Percentiles rank a stretch among this genome's conserved stretches.
Evolutionary conservation across 2,113 vertebrate species (phyloP).

Genomic region (Semicossyphus pulcher): DNA sequence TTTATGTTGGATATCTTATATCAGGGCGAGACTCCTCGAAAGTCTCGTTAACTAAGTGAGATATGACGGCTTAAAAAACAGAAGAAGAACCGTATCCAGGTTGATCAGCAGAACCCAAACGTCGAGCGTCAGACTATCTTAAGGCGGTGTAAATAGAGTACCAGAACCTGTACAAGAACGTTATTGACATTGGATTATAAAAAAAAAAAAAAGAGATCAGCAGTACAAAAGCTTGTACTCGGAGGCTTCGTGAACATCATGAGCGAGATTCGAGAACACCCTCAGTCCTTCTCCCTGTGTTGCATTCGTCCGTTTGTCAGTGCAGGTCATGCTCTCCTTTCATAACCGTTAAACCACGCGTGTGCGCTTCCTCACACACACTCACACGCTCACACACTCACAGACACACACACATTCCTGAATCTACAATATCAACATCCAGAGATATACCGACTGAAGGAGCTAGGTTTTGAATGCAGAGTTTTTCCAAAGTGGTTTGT

Average conservation of each 20-base stretch:
- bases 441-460: slow-evolving; percentile 13
- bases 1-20: background rate
- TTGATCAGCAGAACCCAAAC: slow-evolving; percentile 27
- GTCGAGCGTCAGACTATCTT: slow-evolving; percentile 47
- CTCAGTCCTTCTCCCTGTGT: background rate
- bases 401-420: slow-evolving; percentile 30
- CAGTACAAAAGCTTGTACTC: slow-evolving; percentile 63
- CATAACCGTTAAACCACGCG: slow-evolving; percentile 1
- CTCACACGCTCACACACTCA: slow-evolving; percentile 8
- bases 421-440: slow-evolving; percentile 53
- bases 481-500: slow-evolving; percentile 93
- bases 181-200: slow-evolving; percentile 46
- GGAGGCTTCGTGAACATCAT: slow-evolving; percentile 51
- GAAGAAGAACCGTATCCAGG: slow-evolving; percentile 1
- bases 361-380: background rate
- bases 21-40: background rate
- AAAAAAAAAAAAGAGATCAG: slow-evolving; percentile 26
- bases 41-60: background rate
- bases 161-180: slow-evolving; percentile 68
- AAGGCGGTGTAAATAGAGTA: slow-evolving; percentile 76
- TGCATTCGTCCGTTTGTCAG: slow-evolving; percentile 41
- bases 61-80: slow-evolving; percentile 15
- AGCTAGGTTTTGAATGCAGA: slow-evolving; percentile 75
- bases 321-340: slow-evolving; percentile 53
- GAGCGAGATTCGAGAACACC: slow-evolving; percentile 21